Evolutionary conservation across 2,888 invertebrate species (phyloP), one percentile per base, ranked within the genome.

Genomic region (Labia minor): DNA sequence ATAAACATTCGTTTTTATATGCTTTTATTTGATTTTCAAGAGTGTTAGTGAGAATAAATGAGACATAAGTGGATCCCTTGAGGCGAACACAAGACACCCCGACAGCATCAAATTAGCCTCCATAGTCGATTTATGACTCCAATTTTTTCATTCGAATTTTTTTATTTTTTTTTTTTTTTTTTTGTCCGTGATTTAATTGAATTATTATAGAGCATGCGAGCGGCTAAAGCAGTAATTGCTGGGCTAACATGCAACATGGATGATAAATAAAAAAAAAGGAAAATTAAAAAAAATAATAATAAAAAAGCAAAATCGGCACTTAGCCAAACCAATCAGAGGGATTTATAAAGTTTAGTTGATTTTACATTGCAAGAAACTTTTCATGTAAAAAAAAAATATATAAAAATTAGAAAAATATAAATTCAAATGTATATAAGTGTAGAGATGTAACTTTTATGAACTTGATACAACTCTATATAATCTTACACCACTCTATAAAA

Each of bases 21-120:
- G 4, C 8, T 26, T 26, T 26, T 26, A 26, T 26, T 26, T 26
- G 26, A 8, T 26, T 26, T 26, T 3, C 26, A 6, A 26, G 3
- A 8, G 49, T 49, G 49, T 49, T 11, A 3, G 49, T 49, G 49
- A n/a, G 49, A 49, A 49, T 49, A 49, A 49, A 49, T 49, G 49
- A 49, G 49, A 49, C 49, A 49, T 49, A 49, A 49, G 16, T 49
- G 49, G 49, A 49, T 49, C 49, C 49, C 49, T 49, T 14, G 49
- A 49, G 49, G 49, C 49, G 49, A 49, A 49, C 49, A 49, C 49
- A 49, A 49, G 49, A 49, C 49, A 49, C 49, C 49, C 49, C 49
- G 49, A 49, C 49, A 49, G 49, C 49, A 49, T 49, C 49, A 49
- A 49, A 49, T 49, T 49, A 49, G 49, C 49, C 49, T 49, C 49